Evolutionary conservation across 1,140 invertebrate genomes (phyloP).

Genomic region (Meloidogyne floridensis): DNA sequence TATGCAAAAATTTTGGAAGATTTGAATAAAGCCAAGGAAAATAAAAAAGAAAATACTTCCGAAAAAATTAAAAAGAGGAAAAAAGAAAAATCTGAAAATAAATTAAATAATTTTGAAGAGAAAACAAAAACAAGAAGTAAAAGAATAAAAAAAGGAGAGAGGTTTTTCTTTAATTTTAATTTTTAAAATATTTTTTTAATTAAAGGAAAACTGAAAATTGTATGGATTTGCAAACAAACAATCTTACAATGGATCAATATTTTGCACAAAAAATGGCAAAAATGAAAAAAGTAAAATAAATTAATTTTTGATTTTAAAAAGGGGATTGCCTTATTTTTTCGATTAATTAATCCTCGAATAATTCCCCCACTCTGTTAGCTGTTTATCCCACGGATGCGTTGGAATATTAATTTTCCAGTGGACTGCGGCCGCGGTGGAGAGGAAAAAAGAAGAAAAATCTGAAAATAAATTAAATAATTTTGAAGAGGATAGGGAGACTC

Average conservation of each 20-base stretch:
- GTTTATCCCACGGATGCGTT: too few species aligned
- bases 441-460: too few species aligned
- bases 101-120: constrained; percentile 16
- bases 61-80: not conserved
- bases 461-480: too few species aligned
- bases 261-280: constrained; percentile 37
- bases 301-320: too few species aligned
- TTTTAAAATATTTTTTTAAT: constrained; percentile 20
- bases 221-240: constrained; percentile 19
- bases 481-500: too few species aligned
- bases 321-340: too few species aligned
- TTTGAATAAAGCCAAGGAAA: constrained; percentile 50
- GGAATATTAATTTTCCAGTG: too few species aligned
- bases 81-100: constrained; percentile 15
- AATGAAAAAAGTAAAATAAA: constrained; percentile 1
- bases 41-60: constrained; percentile 30
- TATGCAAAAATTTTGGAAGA: constrained; percentile 53
- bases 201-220: not conserved
- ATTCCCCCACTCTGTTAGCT: too few species aligned
- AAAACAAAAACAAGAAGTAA: not conserved
- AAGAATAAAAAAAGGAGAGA: constrained; percentile 31
- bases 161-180: not conserved
- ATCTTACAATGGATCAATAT: constrained; percentile 34
- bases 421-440: too few species aligned
- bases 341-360: too few species aligned